Evolutionary conservation across 2,888 invertebrate species (phyloP).

Genomic region (Idaea biselata): DNA sequence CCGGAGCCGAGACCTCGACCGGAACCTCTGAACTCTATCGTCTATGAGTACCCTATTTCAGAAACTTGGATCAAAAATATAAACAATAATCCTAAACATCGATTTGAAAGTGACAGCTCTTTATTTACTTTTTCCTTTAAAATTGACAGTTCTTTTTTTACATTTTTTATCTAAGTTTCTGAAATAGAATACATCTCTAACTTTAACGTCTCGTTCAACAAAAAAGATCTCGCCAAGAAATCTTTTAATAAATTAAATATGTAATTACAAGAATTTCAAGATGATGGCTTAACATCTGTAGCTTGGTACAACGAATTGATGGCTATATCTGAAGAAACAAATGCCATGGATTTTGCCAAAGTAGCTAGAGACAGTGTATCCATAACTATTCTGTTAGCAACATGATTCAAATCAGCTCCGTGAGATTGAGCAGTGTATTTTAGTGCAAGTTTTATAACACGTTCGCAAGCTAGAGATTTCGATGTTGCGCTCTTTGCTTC

Average conservation of each 20-base stretch:
- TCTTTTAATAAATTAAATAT: neutral
- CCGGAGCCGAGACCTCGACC: too few relatives aligned
- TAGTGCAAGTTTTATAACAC: slow-evolving; percentile 66
- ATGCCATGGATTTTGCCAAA: slow-evolving; percentile 73
- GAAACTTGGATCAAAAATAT: too few relatives aligned
- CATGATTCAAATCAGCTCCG: slow-evolving; percentile 69
- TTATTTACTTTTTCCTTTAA: too few relatives aligned
- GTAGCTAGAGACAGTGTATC: slow-evolving; percentile 69
- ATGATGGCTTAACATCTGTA: slow-evolving; percentile 67
- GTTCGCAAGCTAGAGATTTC: slow-evolving; percentile 67
- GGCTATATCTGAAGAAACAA: slow-evolving; percentile 72
- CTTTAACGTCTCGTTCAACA: neutral
- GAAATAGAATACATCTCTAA: too few relatives aligned
- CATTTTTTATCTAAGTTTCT: too few relatives aligned
- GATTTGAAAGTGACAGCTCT: too few relatives aligned
- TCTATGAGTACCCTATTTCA: too few relatives aligned
- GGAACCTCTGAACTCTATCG: too few relatives aligned
- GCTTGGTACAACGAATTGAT: slow-evolving; percentile 73
- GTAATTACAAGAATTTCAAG: too few relatives aligned
- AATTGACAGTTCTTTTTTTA: too few relatives aligned
- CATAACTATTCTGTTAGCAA: slow-evolving; percentile 72
- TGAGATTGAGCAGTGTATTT: slow-evolving; percentile 71
- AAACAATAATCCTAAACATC: too few relatives aligned
- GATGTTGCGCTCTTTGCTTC: slow-evolving; percentile 72
- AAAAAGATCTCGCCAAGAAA: neutral